Percentiles rank a stretch among this genome's conserved stretches.
phyloP scores from a whole-genome alignment of 23 tunicate species.

The Trididemnum nubilum region DNA sequence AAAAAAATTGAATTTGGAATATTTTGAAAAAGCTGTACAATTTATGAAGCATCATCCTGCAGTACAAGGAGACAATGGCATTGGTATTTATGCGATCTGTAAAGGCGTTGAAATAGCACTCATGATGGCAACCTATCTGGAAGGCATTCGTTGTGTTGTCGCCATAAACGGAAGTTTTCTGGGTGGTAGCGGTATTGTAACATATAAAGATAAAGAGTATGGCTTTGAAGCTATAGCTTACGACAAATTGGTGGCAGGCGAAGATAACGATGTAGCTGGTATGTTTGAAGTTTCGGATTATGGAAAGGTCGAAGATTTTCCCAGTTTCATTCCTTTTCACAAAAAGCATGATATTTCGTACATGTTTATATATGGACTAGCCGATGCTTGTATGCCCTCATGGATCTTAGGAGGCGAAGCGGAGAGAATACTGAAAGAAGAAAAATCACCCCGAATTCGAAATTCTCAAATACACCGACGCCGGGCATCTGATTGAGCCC shows the following conservation, averaged over 20 bases:
- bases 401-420: conserved; percentile 3
- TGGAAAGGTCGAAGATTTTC: background rate
- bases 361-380: conserved; percentile 40
- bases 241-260: background rate
- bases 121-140: conserved; percentile 20
- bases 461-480: conserved; percentile 47
- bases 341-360: conserved; percentile 32
- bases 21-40: conserved; percentile 53
- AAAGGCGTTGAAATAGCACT: conserved; percentile 28
- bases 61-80: conserved; percentile 1
- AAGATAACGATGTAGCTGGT: background rate
- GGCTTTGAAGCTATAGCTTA: background rate
- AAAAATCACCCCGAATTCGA: conserved; percentile 42
- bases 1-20: conserved; percentile 31
- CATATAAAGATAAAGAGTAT: background rate
- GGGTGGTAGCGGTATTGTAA: background rate
- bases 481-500: conserved; percentile 67
- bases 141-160: conserved; percentile 31
- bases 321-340: conserved; percentile 15
- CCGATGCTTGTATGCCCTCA: conserved; percentile 20
- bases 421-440: conserved; percentile 26
- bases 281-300: background rate
- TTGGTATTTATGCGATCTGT: conserved; percentile 40
- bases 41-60: conserved; percentile 1
- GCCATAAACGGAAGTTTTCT: conserved; percentile 30